A percentile compares a stretch with the other conserved stretches of the same genome.
phyloP scores from a whole-genome alignment of 2,113 vertebrate species.

The Monopterus albus region DNA sequence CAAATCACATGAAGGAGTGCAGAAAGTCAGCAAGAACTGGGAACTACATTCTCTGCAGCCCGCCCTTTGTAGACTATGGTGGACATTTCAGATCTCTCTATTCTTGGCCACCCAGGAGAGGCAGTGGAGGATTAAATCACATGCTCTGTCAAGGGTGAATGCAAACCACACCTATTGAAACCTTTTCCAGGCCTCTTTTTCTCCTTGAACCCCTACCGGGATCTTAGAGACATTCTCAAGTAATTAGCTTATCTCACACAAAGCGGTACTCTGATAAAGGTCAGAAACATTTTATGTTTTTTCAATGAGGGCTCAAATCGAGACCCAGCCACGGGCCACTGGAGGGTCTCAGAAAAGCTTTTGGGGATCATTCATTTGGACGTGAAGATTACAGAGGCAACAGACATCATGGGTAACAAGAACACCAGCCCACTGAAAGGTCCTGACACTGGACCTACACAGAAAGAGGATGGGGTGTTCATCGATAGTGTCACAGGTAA shows the following conservation, averaged over 20 bases:
- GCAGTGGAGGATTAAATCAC: slow-evolving; percentile 61
- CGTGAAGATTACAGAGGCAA: slow-evolving; percentile 14
- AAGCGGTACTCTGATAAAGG: slow-evolving; percentile 17
- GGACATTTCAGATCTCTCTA: slow-evolving; percentile 26
- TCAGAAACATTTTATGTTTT: not conserved
- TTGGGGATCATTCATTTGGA: slow-evolving; percentile 1
- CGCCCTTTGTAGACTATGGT: slow-evolving; percentile 4
- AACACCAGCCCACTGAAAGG: slow-evolving; percentile 38
- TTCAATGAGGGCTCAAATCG: slow-evolving; percentile 11
- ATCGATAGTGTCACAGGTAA: slow-evolving; percentile 47
- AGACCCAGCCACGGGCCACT: slow-evolving; percentile 6
- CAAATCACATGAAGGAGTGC: not conserved
- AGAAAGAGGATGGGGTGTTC: slow-evolving; percentile 1
- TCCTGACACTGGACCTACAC: slow-evolving; percentile 14
- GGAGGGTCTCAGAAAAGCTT: slow-evolving; percentile 23
- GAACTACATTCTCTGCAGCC: not conserved
- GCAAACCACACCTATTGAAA: slow-evolving; percentile 24
- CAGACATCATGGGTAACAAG: slow-evolving; percentile 67
- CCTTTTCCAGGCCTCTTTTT: not conserved
- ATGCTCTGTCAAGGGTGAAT: slow-evolving; percentile 32
- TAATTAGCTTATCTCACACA: slow-evolving; percentile 13
- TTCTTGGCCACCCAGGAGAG: slow-evolving; percentile 48
- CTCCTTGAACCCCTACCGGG: not conserved
- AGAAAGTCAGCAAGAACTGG: not conserved
- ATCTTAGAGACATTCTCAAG: not conserved